phyloP scores from a whole-genome alignment of 2,797 vertebrate species.

The Cuniculus paca region DNA sequence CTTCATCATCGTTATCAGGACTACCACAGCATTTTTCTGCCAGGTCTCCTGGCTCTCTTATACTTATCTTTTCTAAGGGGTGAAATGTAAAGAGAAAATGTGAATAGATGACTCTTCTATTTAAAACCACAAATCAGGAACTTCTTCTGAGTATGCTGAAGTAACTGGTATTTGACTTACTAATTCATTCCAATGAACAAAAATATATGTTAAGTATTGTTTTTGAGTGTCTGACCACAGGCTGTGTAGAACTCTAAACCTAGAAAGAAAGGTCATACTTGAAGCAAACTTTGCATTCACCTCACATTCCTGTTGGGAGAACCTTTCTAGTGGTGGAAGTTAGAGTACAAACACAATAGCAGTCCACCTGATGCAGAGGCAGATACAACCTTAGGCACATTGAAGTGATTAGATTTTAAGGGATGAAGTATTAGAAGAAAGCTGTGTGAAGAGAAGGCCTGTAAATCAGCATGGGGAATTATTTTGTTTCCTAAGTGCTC shows the following conservation, averaged over 20 bases:
- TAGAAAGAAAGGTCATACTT: neutral
- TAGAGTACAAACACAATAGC: neutral
- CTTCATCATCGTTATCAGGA: neutral
- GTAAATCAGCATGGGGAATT: neutral
- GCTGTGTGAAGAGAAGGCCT: neutral
- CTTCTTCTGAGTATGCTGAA: neutral
- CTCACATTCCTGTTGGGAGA: neutral
- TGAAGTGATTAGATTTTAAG: conserved; percentile 3
- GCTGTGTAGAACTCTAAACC: neutral
- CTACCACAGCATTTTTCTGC: neutral
- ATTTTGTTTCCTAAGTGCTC: neutral
- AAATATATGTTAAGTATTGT: neutral
- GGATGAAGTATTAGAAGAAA: neutral
- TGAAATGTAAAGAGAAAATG: neutral
- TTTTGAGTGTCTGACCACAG: neutral
- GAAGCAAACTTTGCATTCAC: neutral
- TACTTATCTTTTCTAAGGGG: neutral
- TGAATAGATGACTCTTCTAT: neutral
- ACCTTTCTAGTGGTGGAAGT: neutral
- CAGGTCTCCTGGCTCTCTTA: neutral
- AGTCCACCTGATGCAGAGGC: neutral
- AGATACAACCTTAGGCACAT: neutral
- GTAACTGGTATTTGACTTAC: neutral
- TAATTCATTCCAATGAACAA: neutral
- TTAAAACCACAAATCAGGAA: neutral